These are phyloP conservation scores for Hepsetus odoe DNA, from an alignment of 2,113 vertebrate species.

Conservation along the genomic window DNA sequence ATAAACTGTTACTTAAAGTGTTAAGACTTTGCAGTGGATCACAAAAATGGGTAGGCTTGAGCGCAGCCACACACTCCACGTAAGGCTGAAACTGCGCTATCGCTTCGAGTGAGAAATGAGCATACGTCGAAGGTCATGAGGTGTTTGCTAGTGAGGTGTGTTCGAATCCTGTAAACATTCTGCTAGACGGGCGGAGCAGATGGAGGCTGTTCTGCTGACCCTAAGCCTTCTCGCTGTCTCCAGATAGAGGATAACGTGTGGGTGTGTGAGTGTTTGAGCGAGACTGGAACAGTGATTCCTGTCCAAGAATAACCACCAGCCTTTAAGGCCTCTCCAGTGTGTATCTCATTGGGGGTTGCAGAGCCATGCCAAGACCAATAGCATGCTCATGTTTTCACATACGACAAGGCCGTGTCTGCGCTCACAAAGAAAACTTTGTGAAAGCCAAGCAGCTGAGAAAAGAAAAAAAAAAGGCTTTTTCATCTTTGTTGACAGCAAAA, in stretches of 20 bases:
- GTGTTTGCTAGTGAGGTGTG: neutral
- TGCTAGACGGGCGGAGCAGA: neutral
- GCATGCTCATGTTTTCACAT: neutral
- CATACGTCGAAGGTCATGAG: neutral
- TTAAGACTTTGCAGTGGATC: too few relatives aligned
- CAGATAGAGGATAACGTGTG: conserved; percentile 50
- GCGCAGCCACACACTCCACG: neutral
- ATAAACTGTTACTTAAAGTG: too few relatives aligned
- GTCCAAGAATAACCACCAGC: conserved; percentile 6
- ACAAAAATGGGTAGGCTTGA: neutral
- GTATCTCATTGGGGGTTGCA: conserved; percentile 33
- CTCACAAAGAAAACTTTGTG: conserved; percentile 40
- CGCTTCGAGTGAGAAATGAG: neutral
- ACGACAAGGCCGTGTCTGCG: conserved; percentile 32
- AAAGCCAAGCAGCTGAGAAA: neutral
- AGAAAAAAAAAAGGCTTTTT: neutral
- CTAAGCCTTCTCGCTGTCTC: conserved; percentile 65
- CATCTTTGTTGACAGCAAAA: conserved; percentile 29
- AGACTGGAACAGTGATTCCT: conserved; percentile 40
- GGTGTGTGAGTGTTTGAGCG: conserved; percentile 28
- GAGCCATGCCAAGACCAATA: conserved; percentile 15
- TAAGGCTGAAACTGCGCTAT: neutral
- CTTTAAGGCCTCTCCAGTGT: neutral
- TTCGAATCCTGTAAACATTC: neutral
- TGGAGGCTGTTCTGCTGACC: conserved; percentile 13